These are phyloP conservation scores for Marmota monax DNA, from an alignment of 2,113 vertebrate species.

Conservation along the genomic window DNA sequence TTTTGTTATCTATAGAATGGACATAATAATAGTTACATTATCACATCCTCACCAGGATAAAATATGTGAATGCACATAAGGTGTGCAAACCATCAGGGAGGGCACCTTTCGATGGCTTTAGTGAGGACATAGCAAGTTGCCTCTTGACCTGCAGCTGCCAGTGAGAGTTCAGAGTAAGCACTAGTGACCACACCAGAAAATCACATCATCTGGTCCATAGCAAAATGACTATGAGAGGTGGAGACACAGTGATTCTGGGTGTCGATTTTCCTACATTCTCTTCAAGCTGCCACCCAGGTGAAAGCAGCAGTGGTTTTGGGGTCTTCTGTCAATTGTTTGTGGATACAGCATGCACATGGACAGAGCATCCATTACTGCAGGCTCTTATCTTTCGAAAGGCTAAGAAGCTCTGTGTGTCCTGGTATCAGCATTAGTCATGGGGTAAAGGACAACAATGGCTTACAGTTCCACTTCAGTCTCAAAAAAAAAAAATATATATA, in stretches of 20 bases:
- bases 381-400: neutral
- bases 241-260: neutral
- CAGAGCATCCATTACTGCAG: neutral
- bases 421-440: neutral
- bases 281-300: neutral
- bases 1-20: neutral
- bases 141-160: neutral
- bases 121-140: neutral
- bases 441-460: neutral
- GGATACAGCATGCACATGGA: neutral
- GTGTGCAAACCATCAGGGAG: rapidly evolving
- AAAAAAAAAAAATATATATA: too few relatives aligned
- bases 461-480: slow-evolving; percentile 28
- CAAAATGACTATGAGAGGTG: neutral
- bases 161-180: neutral
- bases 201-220: rapidly evolving
- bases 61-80: neutral
- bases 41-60: neutral
- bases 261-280: neutral
- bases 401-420: neutral
- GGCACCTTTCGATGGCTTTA: rapidly evolving
- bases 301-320: neutral
- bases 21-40: neutral
- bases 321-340: neutral
- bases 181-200: neutral